Percentiles rank a stretch among this genome's conserved stretches.
These are phyloP conservation scores for Triplophysa yarkandensis DNA, from an alignment of 2,797 vertebrate species.

Conservation along the genomic window DNA sequence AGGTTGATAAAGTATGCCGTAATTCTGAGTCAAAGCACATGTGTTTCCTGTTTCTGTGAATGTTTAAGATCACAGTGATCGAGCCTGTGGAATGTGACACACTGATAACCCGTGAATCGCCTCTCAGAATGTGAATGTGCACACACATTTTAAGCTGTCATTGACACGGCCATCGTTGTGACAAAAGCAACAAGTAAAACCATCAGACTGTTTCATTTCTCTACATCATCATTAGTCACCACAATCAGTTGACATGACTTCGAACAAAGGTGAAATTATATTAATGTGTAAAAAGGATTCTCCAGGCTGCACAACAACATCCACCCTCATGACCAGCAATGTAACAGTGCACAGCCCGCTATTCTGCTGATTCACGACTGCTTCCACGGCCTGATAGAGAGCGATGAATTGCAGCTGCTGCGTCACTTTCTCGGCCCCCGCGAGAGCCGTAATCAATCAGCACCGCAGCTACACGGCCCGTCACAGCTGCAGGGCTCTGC, in stretches of 20 bases:
- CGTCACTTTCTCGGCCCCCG: constrained; percentile 61
- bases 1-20: constrained; percentile 30
- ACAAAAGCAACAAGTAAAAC: background rate
- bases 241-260: background rate
- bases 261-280: background rate
- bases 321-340: background rate
- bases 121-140: constrained; percentile 1
- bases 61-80: constrained; percentile 16
- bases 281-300: constrained; percentile 25
- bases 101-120: constrained; percentile 37
- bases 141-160: constrained; percentile 49
- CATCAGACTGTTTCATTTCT: background rate
- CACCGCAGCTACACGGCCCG: constrained; percentile 42
- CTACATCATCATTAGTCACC: background rate
- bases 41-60: constrained; percentile 47
- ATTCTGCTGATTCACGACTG: constrained; percentile 49
- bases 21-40: constrained; percentile 8
- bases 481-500: constrained; percentile 56
- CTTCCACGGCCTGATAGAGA: constrained; percentile 54
- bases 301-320: constrained; percentile 8
- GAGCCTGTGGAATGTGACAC: constrained; percentile 41
- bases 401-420: constrained; percentile 64
- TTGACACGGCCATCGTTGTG: no score
- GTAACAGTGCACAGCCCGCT: background rate
- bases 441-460: constrained; percentile 68